Base-by-base conservation (phyloP, 2,797 vertebrate species). In the Pelobates cultripes region DNA sequence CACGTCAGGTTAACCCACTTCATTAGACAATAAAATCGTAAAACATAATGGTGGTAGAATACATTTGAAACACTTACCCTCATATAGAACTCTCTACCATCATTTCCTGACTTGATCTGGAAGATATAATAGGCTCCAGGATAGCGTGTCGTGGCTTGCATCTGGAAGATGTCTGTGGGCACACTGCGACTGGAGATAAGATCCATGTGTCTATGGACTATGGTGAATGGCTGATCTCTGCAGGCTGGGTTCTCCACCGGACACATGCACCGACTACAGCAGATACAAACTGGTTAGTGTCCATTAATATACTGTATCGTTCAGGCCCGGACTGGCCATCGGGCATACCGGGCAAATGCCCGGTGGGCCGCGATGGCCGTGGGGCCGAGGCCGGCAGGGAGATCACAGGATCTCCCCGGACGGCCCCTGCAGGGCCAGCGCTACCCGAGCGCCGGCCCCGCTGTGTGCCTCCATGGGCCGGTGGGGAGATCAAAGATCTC, bases 41-140 rank as follows among this genome's bases (percentile, higher is more conserved):
- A 7, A 13, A 53, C 51, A 8, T 8, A 13, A 3, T 13, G 61
- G 2, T 12, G 61, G 61, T 6, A 12, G 61, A 41, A 41, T 67
- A 41, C 6, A 41, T 13, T 13, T 0, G 0, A 3, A 4, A 57
- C 51, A 88, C 96, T 95, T 90, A 99, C 98, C 93, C 98, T 93
- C 97, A 99, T 99, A 85, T 98, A 97, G 93, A 99, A 99, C 87
- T 98, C 97, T 87, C 96, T 90, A 55, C 97, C 97, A 0, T 97
- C 96, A 0, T 99, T 99, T 85, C 98, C 97, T 44, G 97, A 97
- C 92, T 98, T 99, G 88, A 99, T 98, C 89, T 98, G 97, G 91
- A 99, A 99, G 92, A 99, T 99, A 89, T 99, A 99, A 82, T 99
- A 99, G 82, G 97, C 97, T 68, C 98, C 98, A 1, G 97, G 98